phyloP scores from a whole-genome alignment of 2,797 vertebrate genomes.

The Ctenopoma kingsleyae region DNA sequence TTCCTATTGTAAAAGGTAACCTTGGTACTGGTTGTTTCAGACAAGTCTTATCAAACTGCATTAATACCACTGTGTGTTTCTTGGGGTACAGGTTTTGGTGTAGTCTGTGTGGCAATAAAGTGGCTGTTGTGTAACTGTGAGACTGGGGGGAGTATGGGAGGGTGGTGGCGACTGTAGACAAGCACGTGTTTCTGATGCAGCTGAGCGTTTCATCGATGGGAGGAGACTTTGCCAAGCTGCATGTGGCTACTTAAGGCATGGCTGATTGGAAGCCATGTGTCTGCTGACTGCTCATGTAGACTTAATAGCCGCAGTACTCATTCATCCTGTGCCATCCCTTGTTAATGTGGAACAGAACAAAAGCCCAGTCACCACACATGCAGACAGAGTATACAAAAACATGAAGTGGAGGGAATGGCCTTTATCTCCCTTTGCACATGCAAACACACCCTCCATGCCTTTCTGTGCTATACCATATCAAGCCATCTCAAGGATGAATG shows the following conservation, averaged over 20 bases:
- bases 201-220: constrained; percentile 31
- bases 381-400: constrained; percentile 11
- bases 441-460: constrained; percentile 10
- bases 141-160: constrained; percentile 16
- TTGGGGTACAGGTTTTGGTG: constrained; percentile 22
- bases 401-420: background rate
- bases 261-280: constrained; percentile 46
- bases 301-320: constrained; percentile 20
- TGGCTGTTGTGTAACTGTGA: constrained; percentile 43
- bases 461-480: constrained; percentile 27
- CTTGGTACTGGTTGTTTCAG: background rate
- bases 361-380: constrained; percentile 13
- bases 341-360: constrained; percentile 30
- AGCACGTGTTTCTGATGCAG: constrained; percentile 50
- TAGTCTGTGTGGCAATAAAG: constrained; percentile 37
- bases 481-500: constrained; percentile 39
- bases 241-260: constrained; percentile 38
- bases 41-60: background rate
- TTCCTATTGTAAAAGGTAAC: background rate
- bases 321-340: constrained; percentile 35
- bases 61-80: constrained; percentile 6
- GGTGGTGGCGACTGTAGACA: constrained; percentile 28
- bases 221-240: constrained; percentile 34
- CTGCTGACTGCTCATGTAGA: constrained; percentile 51
- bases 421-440: constrained; percentile 5